These are phyloP conservation scores for Papilio gigon DNA, from an alignment of 2,888 invertebrate species.

Conservation along the genomic window DNA sequence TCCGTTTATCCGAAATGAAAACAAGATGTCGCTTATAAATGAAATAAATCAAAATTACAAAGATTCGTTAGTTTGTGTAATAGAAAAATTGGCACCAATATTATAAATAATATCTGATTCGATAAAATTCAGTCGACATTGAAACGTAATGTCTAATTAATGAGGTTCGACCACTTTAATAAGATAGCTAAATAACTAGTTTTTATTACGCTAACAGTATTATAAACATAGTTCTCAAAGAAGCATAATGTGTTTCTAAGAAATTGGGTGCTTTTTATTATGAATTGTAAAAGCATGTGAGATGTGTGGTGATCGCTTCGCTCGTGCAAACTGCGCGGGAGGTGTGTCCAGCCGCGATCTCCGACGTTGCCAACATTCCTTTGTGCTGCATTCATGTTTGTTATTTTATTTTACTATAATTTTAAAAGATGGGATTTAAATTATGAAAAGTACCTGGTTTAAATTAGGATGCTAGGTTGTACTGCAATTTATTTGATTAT, in stretches of 20 bases:
- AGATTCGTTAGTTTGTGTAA: not conserved
- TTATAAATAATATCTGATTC: not conserved
- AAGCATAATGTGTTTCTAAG: slow-evolving; percentile 28
- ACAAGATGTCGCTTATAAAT: not conserved
- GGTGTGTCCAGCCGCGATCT: slow-evolving; percentile 44
- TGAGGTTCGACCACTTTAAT: slow-evolving; percentile 9
- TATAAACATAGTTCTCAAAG: slow-evolving; percentile 60
- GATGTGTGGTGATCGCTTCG: slow-evolving; percentile 18
- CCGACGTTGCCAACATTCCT: slow-evolving; percentile 79
- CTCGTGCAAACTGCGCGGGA: slow-evolving; percentile 19
- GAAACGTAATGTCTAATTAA: slow-evolving; percentile 3
- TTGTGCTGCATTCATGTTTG: slow-evolving; percentile 78
- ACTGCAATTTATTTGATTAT: slow-evolving; percentile 80
- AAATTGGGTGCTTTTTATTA: slow-evolving; percentile 36
- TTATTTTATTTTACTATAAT: slow-evolving; percentile 60
- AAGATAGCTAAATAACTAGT: slow-evolving; percentile 41
- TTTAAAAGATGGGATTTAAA: slow-evolving; percentile 72
- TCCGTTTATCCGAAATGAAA: not conserved
- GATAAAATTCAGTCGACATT: not conserved
- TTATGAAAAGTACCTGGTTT: slow-evolving; percentile 82
- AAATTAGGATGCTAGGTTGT: slow-evolving; percentile 81
- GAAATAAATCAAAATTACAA: not conserved
- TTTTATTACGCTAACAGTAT: slow-evolving; percentile 65
- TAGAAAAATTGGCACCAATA: not conserved
- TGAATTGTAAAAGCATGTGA: slow-evolving; percentile 10